Evolutionary conservation across 2,113 vertebrate genomes (phyloP).

Genomic region (Gorsachius goisagi): DNA sequence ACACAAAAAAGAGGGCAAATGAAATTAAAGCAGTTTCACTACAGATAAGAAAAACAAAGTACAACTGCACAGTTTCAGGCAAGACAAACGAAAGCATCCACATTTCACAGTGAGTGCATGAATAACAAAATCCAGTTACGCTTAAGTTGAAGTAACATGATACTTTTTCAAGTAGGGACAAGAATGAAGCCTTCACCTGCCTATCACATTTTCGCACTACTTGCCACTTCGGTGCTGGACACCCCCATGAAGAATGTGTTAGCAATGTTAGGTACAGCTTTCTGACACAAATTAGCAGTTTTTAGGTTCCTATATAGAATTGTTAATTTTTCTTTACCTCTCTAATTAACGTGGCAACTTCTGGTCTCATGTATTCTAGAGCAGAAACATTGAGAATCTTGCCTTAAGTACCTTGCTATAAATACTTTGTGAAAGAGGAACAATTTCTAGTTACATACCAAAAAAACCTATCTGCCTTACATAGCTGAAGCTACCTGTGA

Average conservation of each 20-base stretch:
- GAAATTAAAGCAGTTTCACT: not conserved
- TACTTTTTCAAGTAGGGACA: not conserved
- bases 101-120: not conserved
- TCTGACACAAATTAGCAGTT: not conserved
- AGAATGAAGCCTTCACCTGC: not conserved
- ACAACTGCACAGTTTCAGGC: not conserved
- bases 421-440: not conserved
- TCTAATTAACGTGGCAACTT: not conserved
- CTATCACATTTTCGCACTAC: not conserved
- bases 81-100: not conserved
- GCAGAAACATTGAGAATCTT: not conserved
- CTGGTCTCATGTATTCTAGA: not conserved
- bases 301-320: not conserved
- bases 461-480: not conserved
- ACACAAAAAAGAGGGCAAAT: not conserved
- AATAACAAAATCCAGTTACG: not conserved
- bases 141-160: not conserved
- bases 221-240: not conserved
- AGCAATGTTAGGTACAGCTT: not conserved
- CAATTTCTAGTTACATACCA: not conserved
- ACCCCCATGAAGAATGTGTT: accelerated
- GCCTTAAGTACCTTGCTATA: not conserved
- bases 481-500: not conserved
- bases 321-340: not conserved
- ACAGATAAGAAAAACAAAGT: not conserved